Evolutionary conservation across 1,140 invertebrate genomes (phyloP).

Genomic region (Hesperophylax magnus): DNA sequence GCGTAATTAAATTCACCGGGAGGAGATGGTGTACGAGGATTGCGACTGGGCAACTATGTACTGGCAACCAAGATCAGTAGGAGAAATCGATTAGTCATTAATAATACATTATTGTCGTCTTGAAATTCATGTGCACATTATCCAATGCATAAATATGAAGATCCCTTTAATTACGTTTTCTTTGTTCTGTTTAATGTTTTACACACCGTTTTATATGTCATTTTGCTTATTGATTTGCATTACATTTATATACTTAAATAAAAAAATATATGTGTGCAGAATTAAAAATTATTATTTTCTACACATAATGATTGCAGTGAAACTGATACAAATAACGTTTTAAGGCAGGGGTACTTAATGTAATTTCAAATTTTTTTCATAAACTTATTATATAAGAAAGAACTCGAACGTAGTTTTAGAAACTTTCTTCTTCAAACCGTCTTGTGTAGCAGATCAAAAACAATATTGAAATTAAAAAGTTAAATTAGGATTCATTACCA

Average conservation of each 20-base stretch:
- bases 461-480: not conserved
- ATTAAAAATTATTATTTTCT: too few relatives aligned
- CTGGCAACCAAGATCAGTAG: not conserved
- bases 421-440: not conserved
- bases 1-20: conserved; percentile 12
- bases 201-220: too few relatives aligned
- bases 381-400: not conserved
- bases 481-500: not conserved
- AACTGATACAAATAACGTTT: too few relatives aligned
- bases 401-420: not conserved
- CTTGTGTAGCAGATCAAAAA: not conserved
- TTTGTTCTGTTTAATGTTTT: too few relatives aligned
- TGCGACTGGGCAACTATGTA: not conserved
- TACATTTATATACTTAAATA: too few relatives aligned
- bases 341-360: too few relatives aligned
- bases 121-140: too few relatives aligned
- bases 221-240: too few relatives aligned
- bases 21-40: not conserved
- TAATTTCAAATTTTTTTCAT: not conserved
- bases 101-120: not conserved
- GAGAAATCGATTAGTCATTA: not conserved
- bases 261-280: too few relatives aligned
- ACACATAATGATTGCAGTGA: too few relatives aligned
- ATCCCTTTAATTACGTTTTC: too few relatives aligned
- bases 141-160: too few relatives aligned